Base-by-base conservation (phyloP, 2,113 vertebrate species). In the Halichoerus grypus region DNA sequence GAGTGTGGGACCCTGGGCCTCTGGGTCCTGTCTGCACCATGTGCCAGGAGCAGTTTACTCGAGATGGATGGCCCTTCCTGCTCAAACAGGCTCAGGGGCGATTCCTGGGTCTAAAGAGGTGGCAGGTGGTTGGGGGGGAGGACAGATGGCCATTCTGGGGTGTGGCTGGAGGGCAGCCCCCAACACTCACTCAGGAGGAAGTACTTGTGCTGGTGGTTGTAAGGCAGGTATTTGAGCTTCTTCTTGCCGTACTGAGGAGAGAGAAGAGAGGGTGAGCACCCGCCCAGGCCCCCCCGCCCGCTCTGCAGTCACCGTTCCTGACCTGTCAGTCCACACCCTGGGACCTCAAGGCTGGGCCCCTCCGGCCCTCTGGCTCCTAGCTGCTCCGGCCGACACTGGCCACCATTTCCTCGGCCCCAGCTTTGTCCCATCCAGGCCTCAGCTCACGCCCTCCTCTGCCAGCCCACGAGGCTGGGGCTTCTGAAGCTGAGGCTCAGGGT, bases 151-250 rank as follows among this genome's bases (percentile, higher is more conserved):
- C 28, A 3, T 49, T 63, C 24, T 67, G 57, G 8, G 13, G 51
- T 22, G 42, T 31, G 74, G 26, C 5, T 31, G 42, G 13, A 16
- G 74, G 26, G 69, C 6, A 13, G 26, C 24, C 10, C 39, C 63
- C 33, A 1, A 12, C 97, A 99, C 99, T 98, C 98, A 99, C 99
- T 98, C 51, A 99, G 98, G 98, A 99, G 99, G 99, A 99, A 99
- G 98, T 99, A 99, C 95, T 99, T 98, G 0, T 99, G 99, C 94
- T 99, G 99, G 98, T 98, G 98, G 91, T 99, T 99, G 98, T 98
- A 97, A 16, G 97, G 97, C 86, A 98, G 93, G 82, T 98, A 97
- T 15, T 97, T 98, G 72, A 98, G 98, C 98, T 99, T 99, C 98
- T 99, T 99, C 97, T 99, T 98, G 91, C 99, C 99, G 0, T 99